Percentiles rank a stretch among this genome's conserved stretches.
These are phyloP conservation scores for Pygoscelis adeliae DNA, from an alignment of 2,113 vertebrate species.

Conservation along the genomic window DNA sequence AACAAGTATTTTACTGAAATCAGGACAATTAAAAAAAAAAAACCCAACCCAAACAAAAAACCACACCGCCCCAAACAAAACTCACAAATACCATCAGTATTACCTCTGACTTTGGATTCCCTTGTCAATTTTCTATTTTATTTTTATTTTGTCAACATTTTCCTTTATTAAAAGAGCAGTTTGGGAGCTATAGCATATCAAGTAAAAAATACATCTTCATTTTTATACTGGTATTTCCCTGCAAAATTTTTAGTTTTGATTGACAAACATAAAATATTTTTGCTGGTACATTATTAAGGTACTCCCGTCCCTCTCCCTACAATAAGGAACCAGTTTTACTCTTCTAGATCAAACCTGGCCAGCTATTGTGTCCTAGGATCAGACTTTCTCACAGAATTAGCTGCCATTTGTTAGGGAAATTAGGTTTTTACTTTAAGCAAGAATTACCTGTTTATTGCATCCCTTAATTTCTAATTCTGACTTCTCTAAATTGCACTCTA, in stretches of 20 bases:
- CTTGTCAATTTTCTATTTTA: neutral
- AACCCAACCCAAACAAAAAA: no score
- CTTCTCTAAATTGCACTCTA: slow-evolving; percentile 84
- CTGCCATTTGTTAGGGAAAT: neutral
- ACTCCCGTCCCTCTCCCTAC: neutral
- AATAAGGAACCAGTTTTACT: neutral
- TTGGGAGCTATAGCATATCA: neutral
- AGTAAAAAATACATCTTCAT: neutral
- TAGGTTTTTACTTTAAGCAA: neutral
- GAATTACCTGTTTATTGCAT: slow-evolving; percentile 81
- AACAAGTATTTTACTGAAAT: neutral
- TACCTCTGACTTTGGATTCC: neutral
- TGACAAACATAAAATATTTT: neutral
- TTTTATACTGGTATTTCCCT: neutral
- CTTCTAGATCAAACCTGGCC: neutral
- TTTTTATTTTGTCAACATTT: neutral
- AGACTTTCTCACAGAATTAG: neutral
- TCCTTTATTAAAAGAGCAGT: neutral
- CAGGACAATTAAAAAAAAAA: neutral
- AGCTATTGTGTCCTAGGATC: neutral
- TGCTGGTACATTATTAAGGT: neutral
- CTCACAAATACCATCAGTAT: neutral
- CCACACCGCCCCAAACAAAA: neutral
- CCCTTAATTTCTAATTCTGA: slow-evolving; percentile 81
- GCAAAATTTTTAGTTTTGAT: neutral